Conservation (phyloP, 2,113 vertebrate species). For the Cynopterus brachyotis region DNA sequence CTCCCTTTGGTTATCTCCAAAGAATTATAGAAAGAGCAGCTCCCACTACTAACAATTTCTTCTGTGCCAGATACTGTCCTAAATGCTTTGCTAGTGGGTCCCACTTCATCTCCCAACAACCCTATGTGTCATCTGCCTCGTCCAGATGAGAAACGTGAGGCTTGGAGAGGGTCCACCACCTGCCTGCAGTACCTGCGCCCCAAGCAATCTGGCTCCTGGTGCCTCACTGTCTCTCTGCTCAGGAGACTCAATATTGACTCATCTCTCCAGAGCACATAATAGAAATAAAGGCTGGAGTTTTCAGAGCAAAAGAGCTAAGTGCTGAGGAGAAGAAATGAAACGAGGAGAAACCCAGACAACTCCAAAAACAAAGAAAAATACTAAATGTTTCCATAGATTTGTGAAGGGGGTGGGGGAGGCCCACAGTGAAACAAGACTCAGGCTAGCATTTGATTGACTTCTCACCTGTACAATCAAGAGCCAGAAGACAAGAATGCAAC, state of each 20-base stretch:
- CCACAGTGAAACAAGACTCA: background rate
- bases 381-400: background rate
- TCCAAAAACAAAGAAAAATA: background rate
- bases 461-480: background rate
- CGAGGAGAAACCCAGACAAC: background rate
- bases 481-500: background rate
- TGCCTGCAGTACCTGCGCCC: background rate
- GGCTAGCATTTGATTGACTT: background rate
- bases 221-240: background rate
- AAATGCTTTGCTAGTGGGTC: background rate
- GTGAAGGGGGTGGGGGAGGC: background rate
- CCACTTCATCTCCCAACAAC: background rate
- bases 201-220: background rate
- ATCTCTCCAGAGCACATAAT: background rate
- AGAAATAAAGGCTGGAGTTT: background rate
- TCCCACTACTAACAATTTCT: background rate
- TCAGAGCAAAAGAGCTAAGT: background rate
- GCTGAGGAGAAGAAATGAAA: background rate
- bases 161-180: background rate
- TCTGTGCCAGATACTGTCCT: background rate
- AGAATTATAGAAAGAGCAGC: background rate
- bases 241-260: background rate
- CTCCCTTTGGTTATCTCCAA: background rate
- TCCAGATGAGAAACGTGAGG: background rate
- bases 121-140: background rate